Evolutionary conservation across 2,113 vertebrate species (phyloP).

Genomic region (Cichladusa arquata): DNA sequence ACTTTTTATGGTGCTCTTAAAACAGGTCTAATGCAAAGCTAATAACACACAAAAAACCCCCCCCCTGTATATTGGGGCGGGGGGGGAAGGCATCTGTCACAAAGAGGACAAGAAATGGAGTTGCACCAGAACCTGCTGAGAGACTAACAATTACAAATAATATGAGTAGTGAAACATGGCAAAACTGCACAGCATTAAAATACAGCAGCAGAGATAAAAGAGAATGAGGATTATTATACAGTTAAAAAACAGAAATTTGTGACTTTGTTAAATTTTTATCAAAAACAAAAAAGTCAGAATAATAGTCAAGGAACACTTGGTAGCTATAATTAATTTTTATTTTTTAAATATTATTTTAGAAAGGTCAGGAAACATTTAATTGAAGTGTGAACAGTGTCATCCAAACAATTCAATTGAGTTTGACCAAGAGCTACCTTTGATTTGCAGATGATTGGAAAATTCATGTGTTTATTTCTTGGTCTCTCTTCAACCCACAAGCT

Average conservation of each 20-base stretch:
- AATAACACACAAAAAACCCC: not conserved
- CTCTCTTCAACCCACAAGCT: not conserved
- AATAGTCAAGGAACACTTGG: not conserved
- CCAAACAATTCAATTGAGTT: not conserved
- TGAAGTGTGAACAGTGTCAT: not conserved
- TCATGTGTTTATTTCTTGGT: not conserved
- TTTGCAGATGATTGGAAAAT: not conserved
- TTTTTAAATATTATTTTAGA: not conserved
- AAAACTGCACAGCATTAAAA: not conserved
- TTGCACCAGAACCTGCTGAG: not conserved
- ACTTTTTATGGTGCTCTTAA: constrained; percentile 40
- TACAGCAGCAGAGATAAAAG: not conserved
- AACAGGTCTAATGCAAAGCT: constrained; percentile 13
- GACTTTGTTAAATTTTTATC: not conserved
- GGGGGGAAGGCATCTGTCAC: not conserved
- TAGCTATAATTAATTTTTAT: not conserved
- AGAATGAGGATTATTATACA: not conserved
- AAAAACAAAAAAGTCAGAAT: not conserved
- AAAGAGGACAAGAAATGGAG: not conserved
- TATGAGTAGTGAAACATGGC: not conserved
- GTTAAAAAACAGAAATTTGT: not conserved
- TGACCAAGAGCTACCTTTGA: not conserved
- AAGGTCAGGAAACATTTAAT: not conserved
- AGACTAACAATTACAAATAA: not conserved
- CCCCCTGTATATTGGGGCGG: not conserved